A percentile compares a stretch with the other conserved stretches of the same genome.
Conservation (phyloP, 2,113 vertebrate genomes). For the Rattus rattus region DNA sequence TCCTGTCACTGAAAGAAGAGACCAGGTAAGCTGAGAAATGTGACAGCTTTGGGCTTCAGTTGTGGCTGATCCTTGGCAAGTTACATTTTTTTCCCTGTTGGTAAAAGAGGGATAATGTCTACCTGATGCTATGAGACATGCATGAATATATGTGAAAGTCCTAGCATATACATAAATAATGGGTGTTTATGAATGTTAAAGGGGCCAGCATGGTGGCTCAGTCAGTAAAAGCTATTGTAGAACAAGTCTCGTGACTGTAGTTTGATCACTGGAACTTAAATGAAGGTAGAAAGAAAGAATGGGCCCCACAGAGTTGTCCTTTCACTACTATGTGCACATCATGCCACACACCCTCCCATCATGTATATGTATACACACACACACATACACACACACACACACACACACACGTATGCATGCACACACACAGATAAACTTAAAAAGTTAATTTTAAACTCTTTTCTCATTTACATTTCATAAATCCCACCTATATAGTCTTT, state of each 20-base stretch:
- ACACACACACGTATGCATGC: background rate
- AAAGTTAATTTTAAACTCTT: background rate
- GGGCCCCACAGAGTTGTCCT: background rate
- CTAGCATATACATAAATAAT: slow-evolving; percentile 4
- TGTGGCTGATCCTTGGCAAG: slow-evolving; percentile 25
- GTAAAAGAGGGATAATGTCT: slow-evolving; percentile 33
- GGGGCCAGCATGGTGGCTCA: background rate
- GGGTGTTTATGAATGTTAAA: slow-evolving; percentile 35
- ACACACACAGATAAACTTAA: background rate
- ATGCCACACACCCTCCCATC: background rate
- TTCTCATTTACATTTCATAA: slow-evolving; percentile 42
- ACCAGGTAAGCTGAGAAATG: slow-evolving; percentile 47
- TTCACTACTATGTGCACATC: background rate
- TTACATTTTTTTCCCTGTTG: slow-evolving; percentile 56
- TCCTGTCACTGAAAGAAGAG: slow-evolving; percentile 40
- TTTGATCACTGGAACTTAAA: background rate
- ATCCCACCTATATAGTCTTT: background rate
- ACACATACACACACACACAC: background rate
- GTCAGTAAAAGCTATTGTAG: background rate
- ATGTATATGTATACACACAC: background rate
- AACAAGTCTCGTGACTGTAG: background rate
- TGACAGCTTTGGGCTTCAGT: slow-evolving; percentile 43
- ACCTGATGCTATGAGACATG: background rate
- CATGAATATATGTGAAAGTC: slow-evolving; percentile 36
- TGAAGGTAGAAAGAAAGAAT: background rate